Conservation (phyloP, 2,113 vertebrate species). For the Pao palembangensis region DNA sequence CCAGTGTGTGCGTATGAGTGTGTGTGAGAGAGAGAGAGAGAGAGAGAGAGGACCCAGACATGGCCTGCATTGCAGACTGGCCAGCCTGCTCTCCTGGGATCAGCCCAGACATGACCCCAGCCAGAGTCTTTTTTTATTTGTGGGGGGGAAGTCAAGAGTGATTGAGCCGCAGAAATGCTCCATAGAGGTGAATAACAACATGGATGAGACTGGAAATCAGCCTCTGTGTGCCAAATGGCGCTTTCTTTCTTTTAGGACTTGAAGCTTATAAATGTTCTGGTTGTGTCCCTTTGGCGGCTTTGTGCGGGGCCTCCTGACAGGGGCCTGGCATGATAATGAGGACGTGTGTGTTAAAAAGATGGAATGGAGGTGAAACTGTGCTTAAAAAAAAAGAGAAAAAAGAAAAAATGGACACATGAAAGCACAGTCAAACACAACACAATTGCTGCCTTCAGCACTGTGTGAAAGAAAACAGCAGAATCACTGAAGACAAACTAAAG, state of each 20-base stretch:
- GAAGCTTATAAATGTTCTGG: constrained; percentile 41
- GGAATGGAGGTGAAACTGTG: constrained; percentile 19
- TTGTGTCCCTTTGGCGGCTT: constrained; percentile 35
- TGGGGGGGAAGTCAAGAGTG: constrained; percentile 18
- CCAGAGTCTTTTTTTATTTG: constrained; percentile 60
- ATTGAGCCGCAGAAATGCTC: constrained; percentile 17
- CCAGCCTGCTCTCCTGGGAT: constrained; percentile 67
- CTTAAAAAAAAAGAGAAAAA: constrained; percentile 1
- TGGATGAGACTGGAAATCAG: constrained; percentile 31
- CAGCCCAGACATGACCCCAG: constrained; percentile 82
- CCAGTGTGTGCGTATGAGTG: constrained; percentile 11
- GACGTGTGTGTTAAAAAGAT: constrained; percentile 42
- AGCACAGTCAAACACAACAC: constrained; percentile 14
- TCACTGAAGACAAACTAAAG: constrained; percentile 12
- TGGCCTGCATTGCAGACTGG: constrained; percentile 71
- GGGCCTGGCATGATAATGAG: constrained; percentile 56
- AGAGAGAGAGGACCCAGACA: constrained; percentile 62
- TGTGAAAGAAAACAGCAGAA: constrained; percentile 9
- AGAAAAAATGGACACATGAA: constrained; percentile 50
- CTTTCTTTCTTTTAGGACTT: constrained; percentile 30
- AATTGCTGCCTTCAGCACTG: constrained; percentile 34
- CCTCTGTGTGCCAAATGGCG: constrained; percentile 19
- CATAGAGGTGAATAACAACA: neutral
- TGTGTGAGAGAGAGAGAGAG: constrained; percentile 1
- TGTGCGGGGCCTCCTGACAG: constrained; percentile 43